Conservation (phyloP, 2,113 vertebrate genomes). For the Podarcis raffonei region DNA sequence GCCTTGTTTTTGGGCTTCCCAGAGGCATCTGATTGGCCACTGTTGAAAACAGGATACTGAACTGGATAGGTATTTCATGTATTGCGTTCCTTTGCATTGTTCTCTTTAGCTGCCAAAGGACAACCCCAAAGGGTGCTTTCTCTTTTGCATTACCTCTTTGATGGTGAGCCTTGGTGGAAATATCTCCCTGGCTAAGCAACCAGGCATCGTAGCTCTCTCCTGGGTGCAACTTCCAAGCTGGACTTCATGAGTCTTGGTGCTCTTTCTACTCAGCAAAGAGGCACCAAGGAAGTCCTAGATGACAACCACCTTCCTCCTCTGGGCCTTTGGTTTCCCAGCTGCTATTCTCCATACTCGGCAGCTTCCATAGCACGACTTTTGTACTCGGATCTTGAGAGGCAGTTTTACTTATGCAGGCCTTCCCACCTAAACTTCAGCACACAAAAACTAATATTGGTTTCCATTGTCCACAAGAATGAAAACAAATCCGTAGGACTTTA, state of each 20-base stretch:
- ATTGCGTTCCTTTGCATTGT: not conserved
- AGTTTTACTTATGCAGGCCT: not conserved
- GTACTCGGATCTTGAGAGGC: not conserved
- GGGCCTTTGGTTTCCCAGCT: not conserved
- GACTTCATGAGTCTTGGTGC: not conserved
- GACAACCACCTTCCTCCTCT: too few species aligned
- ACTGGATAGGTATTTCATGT: not conserved
- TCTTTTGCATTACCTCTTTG: not conserved
- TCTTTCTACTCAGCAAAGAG: not conserved
- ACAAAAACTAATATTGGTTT: constrained; percentile 4
- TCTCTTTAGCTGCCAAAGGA: not conserved
- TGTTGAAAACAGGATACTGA: not conserved
- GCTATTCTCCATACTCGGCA: not conserved
- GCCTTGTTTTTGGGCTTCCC: not conserved
- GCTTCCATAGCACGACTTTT: not conserved
- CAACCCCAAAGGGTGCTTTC: too few species aligned
- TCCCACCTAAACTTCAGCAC: not conserved
- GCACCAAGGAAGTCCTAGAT: not conserved
- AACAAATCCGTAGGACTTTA: constrained; percentile 20
- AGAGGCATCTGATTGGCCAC: not conserved
- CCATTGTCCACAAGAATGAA: not conserved
- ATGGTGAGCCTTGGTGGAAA: not conserved
- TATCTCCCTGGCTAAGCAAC: not conserved
- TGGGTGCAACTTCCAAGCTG: not conserved
- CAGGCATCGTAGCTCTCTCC: not conserved